Evolutionary conservation across 2,113 vertebrate species (phyloP).

Genomic region (Grantiella picta): DNA sequence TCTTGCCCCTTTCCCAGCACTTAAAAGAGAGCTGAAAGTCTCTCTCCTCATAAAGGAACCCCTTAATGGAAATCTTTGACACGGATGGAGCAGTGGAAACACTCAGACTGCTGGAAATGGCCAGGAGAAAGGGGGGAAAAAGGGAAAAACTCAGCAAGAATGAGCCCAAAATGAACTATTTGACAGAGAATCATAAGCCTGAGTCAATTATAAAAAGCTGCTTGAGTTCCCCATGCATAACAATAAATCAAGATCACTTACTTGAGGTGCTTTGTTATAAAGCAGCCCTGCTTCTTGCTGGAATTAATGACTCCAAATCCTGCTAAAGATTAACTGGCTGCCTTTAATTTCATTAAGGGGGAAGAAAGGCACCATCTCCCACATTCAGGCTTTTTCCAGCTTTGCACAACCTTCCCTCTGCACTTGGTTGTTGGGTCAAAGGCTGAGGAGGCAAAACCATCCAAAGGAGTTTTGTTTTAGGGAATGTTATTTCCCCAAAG

Average conservation of each 20-base stretch:
- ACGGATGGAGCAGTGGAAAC: not conserved
- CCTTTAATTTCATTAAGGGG: conserved; percentile 48
- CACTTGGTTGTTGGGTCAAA: not conserved
- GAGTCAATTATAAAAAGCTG: conserved; percentile 48
- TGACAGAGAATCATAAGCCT: conserved; percentile 9
- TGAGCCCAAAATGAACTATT: not conserved
- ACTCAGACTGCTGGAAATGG: not conserved
- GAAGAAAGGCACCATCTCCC: not conserved
- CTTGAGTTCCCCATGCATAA: conserved; percentile 1
- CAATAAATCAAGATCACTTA: conserved; percentile 58
- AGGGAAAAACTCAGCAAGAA: not conserved
- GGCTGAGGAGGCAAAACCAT: not conserved
- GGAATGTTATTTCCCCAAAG: not conserved
- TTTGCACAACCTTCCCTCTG: not conserved
- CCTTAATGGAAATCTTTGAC: conserved; percentile 26
- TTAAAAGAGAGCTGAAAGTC: conserved; percentile 8
- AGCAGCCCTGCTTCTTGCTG: conserved; percentile 26
- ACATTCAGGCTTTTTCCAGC: not conserved
- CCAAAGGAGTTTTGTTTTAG: not conserved
- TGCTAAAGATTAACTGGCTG: conserved; percentile 58
- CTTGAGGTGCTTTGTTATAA: conserved; percentile 41
- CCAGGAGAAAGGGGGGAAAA: not conserved
- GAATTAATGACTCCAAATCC: conserved; percentile 62
- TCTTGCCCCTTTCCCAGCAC: not conserved
- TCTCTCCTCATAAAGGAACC: not conserved